Conservation (phyloP, 1,140 invertebrate genomes). For the Drosophila erecta region DNA sequence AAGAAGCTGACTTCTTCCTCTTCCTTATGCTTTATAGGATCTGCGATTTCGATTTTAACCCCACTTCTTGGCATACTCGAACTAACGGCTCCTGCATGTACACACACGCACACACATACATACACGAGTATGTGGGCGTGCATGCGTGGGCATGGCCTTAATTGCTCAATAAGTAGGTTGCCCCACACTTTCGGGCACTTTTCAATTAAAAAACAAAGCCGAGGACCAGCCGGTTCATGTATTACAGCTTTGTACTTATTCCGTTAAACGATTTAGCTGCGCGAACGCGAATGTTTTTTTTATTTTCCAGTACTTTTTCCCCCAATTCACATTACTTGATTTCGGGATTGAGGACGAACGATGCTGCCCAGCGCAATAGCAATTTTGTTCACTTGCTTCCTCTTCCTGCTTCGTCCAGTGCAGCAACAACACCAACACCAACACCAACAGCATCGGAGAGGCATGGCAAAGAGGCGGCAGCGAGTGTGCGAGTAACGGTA, state of each 20-base stretch:
- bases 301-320: background rate
- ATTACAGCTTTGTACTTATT: slow-evolving; percentile 3
- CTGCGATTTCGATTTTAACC: slow-evolving; percentile 20
- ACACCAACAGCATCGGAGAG: background rate
- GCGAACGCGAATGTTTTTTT: background rate
- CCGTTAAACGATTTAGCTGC: background rate
- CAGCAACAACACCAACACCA: slow-evolving; percentile 17
- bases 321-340: slow-evolving; percentile 5
- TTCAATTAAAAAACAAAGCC: slow-evolving; percentile 64
- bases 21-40: slow-evolving; percentile 14
- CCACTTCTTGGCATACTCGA: slow-evolving; percentile 11
- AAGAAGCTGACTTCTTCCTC: slow-evolving; percentile 4
- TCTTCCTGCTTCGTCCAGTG: slow-evolving; percentile 51
- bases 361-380: slow-evolving; percentile 78
- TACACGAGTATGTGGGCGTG: slow-evolving; percentile 26
- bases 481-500: slow-evolving; percentile 23
- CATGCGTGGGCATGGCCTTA: slow-evolving; percentile 60
- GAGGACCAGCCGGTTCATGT: slow-evolving; percentile 4
- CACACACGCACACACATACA: slow-evolving; percentile 16
- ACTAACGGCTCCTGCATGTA: slow-evolving; percentile 23
- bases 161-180: slow-evolving; percentile 73
- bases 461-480: background rate
- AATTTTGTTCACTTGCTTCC: slow-evolving; percentile 75
- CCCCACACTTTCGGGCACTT: slow-evolving; percentile 35
- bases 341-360: slow-evolving; percentile 47